Percentiles rank a stretch among this genome's conserved stretches.
These are phyloP conservation scores for Pan troglodytes DNA, from an alignment of 2,113 vertebrate species.

Conservation along the genomic window DNA sequence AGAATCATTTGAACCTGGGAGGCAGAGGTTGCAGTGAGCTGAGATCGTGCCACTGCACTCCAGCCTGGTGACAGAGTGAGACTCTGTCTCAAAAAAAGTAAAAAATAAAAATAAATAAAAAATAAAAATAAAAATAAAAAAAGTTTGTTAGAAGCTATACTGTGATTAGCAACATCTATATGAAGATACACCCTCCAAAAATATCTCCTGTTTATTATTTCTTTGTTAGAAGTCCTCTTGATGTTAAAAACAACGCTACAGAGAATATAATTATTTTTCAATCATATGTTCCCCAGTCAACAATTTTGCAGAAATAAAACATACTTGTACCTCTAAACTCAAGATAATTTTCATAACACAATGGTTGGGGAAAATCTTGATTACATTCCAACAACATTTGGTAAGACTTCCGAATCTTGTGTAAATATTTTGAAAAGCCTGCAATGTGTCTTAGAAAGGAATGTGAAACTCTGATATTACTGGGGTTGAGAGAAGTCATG, in stretches of 20 bases:
- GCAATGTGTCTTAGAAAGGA: background rate
- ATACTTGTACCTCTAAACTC: background rate
- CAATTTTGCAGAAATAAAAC: background rate
- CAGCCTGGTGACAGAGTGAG: no score
- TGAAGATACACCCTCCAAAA: background rate
- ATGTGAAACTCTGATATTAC: background rate
- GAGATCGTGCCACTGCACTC: no score
- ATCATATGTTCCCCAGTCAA: background rate
- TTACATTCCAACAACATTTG: background rate
- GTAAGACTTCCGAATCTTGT: background rate
- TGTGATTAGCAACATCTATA: background rate
- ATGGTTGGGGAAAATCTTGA: background rate
- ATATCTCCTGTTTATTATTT: background rate
- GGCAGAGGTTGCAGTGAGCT: no score
- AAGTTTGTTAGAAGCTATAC: background rate
- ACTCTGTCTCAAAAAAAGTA: background rate
- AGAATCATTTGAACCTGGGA: no score
- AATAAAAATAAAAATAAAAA: background rate
- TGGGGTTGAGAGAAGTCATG: background rate
- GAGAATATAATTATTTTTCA: background rate
- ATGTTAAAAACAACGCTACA: background rate
- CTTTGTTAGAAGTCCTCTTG: background rate
- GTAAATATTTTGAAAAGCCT: background rate
- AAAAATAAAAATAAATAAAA: no score
- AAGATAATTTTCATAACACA: background rate